phyloP scores from a whole-genome alignment of 1,140 invertebrate species.

The Tetramorium parvispinum region DNA sequence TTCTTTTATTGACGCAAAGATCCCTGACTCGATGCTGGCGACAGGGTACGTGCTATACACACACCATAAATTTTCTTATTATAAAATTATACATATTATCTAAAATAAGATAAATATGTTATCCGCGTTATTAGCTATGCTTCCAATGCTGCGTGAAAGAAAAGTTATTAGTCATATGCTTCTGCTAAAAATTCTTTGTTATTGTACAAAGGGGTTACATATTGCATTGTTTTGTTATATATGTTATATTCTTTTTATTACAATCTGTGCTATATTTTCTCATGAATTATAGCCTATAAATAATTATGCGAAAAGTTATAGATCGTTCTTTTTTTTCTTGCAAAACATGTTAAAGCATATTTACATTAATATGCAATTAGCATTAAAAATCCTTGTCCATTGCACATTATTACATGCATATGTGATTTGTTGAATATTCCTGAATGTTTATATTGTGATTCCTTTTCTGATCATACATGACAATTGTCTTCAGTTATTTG shows the following conservation, averaged over 20 bases:
- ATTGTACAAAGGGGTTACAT: not conserved
- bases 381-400: not conserved
- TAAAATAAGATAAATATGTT: slow-evolving; percentile 22
- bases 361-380: slow-evolving; percentile 3
- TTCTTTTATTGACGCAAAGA: slow-evolving; percentile 13
- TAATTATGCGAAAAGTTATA: not conserved
- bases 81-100: slow-evolving; percentile 23
- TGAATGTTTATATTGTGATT: slow-evolving; percentile 4
- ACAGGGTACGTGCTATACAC: slow-evolving; percentile 58
- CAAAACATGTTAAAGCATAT: not conserved
- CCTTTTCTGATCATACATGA: not conserved
- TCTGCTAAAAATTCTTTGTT: slow-evolving; percentile 43
- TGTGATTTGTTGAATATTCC: slow-evolving; percentile 19
- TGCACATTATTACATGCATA: slow-evolving; percentile 9
- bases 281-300: not conserved
- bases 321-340: not conserved
- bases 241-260: slow-evolving; percentile 22
- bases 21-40: slow-evolving; percentile 52
- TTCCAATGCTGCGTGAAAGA: slow-evolving; percentile 48
- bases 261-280: slow-evolving; percentile 11
- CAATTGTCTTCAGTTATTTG: slow-evolving; percentile 13
- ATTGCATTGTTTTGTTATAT: slow-evolving; percentile 15
- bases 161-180: slow-evolving; percentile 30
- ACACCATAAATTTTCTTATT: slow-evolving; percentile 19
- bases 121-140: slow-evolving; percentile 43